Evolutionary conservation across 2,113 vertebrate genomes (phyloP).

Genomic region (Pithys albifrons): DNA sequence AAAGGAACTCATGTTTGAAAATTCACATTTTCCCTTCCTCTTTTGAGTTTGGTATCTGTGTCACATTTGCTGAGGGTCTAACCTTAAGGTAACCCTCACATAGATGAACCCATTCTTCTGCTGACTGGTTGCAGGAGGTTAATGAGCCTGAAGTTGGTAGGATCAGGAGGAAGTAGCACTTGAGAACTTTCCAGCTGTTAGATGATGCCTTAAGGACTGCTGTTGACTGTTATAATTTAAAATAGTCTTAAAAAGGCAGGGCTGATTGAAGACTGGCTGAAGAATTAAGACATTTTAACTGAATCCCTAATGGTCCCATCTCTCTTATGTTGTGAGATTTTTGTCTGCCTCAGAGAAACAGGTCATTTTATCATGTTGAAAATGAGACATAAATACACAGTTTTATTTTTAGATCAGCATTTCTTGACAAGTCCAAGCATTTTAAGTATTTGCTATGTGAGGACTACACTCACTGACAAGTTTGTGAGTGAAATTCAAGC

Average conservation of each 20-base stretch:
- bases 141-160: background rate
- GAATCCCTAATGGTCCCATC: background rate
- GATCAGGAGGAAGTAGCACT: background rate
- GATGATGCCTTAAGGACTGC: background rate
- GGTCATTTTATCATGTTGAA: background rate
- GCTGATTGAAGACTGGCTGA: background rate
- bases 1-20: background rate
- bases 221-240: background rate
- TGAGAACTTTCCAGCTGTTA: background rate
- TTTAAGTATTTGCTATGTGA: background rate
- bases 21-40: background rate
- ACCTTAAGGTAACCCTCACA: background rate
- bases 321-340: background rate
- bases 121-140: background rate
- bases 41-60: background rate
- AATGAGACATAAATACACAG: background rate
- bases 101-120: background rate
- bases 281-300: background rate
- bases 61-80: background rate
- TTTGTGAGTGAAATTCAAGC: background rate
- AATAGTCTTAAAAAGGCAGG: background rate
- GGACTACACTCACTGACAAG: background rate
- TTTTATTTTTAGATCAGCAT: constrained; percentile 17
- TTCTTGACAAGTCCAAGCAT: background rate
- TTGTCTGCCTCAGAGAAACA: background rate